Base-by-base conservation (phyloP, 1,140 invertebrate species). In the Camponotus vicinus region DNA sequence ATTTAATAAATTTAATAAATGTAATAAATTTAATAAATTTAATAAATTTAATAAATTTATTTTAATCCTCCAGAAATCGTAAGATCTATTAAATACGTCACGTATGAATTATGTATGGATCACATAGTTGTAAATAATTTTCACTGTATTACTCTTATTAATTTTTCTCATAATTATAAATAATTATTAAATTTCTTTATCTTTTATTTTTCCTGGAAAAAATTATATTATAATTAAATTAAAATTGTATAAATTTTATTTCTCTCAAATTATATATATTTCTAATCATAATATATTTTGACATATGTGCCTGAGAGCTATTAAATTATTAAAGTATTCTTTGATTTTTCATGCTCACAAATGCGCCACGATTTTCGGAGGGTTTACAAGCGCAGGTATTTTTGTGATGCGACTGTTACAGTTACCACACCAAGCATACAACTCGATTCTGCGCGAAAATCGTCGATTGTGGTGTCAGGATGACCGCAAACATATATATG, bases 391-490 rank as follows among this genome's bases (percentile, higher is more conserved):
- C 15, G 9, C 13, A 70, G 67, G 6, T 18, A 70, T 37, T 70
- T 32, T 13, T 45, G 13, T 64, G n/a, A 67, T 27, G 37, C 84
- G 49, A 32, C 67, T 52, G 66, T 86, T 83, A 67, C 37, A 27
- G 77, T 89, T 89, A 89, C 84, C 83, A 89, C 71, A 77, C 67
- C 45, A 27, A 70, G 76, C 18, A 63, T 59, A 32, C 13, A 64
- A 84, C 55, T 32, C 66, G 73, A 85, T 79, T 42, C 18, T 77
- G 37, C 40, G 57, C 87, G 18, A 86, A 52, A 66, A 89, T 89
- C 49, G 63, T 89, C 63, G 70, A 89, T 89, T 37, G 70, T 55
- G 71, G 34, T 57, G 21, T 34, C 69, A 83, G 73, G 45, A 37
- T 21, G 59, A 76, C 67, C 77, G 69, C 73, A 40, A 88, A 59